Percentiles rank a stretch among this genome's conserved stretches.
These are phyloP conservation scores for Gymnoscopelus braueri DNA, from an alignment of 2,797 vertebrate genomes.

Conservation along the genomic window DNA sequence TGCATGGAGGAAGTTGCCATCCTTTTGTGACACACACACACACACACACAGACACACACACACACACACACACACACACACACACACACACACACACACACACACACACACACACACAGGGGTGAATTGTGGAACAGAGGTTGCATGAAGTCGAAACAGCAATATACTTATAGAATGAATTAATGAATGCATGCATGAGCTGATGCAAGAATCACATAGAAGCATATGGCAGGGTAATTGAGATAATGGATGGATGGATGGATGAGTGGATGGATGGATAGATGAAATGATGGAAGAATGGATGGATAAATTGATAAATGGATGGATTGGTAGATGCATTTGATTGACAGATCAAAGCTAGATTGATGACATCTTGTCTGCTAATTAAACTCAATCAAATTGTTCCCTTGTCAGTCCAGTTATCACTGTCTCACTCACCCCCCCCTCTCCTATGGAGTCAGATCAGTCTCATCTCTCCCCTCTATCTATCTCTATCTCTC, in stretches of 20 bases:
- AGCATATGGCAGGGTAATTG: too few species aligned
- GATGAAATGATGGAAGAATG: too few species aligned
- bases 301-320: not conserved
- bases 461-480: too few species aligned
- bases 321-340: not conserved
- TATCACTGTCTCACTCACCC: not conserved
- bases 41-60: not conserved
- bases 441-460: too few species aligned
- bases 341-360: not conserved
- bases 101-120: too few species aligned
- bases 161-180: constrained; percentile 17
- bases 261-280: too few species aligned
- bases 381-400: not conserved
- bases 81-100: too few species aligned
- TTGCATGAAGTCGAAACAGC: constrained; percentile 32
- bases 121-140: not conserved
- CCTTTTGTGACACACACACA: constrained; percentile 8
- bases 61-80: not conserved
- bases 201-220: constrained; percentile 5
- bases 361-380: not conserved
- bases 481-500: constrained; percentile 27
- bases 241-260: too few species aligned
- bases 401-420: not conserved
- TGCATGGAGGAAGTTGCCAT: constrained; percentile 17
- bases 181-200: constrained; percentile 19